A percentile compares a stretch with the other conserved stretches of the same genome.
These are phyloP conservation scores for Aphelenchoides besseyi DNA, from an alignment of 1,140 invertebrate genomes.

Conservation along the genomic window DNA sequence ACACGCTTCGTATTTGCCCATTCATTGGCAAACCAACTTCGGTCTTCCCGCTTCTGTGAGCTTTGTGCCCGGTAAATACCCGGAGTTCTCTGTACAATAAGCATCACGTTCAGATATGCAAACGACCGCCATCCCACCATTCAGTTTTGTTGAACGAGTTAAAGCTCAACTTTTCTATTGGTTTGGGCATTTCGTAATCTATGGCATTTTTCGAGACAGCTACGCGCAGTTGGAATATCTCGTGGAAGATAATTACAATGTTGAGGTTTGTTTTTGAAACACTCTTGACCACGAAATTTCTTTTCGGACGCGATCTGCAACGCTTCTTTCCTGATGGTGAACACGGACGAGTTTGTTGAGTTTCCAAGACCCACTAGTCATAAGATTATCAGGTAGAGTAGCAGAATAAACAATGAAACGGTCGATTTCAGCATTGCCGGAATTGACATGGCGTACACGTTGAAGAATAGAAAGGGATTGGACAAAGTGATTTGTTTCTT, in stretches of 20 bases:
- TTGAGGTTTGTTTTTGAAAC: not conserved
- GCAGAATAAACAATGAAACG: too few relatives aligned
- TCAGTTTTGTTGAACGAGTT: slow-evolving; percentile 1
- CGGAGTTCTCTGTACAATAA: not conserved
- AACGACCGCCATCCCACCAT: not conserved
- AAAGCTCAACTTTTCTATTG: not conserved
- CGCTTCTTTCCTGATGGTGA: too few relatives aligned
- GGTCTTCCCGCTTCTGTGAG: not conserved
- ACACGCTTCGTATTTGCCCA: not conserved
- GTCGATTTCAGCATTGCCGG: too few relatives aligned
- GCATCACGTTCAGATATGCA: not conserved
- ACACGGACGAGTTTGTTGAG: slow-evolving; percentile 2
- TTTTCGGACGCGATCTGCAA: too few relatives aligned
- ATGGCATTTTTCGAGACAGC: slow-evolving; percentile 11
- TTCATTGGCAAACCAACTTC: not conserved
- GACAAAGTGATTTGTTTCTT: not conserved
- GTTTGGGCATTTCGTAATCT: not conserved
- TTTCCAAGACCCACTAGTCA: not conserved
- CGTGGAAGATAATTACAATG: not conserved
- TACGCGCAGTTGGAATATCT: too few relatives aligned
- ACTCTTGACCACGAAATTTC: not conserved
- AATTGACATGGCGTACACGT: slow-evolving; percentile 2
- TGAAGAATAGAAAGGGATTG: slow-evolving; percentile 1
- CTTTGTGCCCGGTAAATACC: not conserved
- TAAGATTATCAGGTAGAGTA: slow-evolving; percentile 8